Conservation (phyloP, 2,888 invertebrate genomes). For the Tricholauxania praeusta region DNA sequence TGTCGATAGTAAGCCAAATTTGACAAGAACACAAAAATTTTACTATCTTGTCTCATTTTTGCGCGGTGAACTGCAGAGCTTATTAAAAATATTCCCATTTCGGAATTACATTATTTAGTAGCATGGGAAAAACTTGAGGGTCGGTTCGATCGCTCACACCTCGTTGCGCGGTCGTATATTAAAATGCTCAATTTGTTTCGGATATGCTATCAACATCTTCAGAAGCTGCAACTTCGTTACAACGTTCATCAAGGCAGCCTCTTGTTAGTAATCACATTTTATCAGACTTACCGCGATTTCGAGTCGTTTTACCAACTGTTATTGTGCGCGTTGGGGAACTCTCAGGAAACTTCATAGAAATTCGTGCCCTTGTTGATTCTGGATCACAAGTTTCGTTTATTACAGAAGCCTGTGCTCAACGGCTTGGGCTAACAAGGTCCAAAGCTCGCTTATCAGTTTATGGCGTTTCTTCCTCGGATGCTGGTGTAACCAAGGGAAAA, state of each 20-base stretch:
- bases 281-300: background rate
- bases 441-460: constrained; percentile 15
- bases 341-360: constrained; percentile 14
- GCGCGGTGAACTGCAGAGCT: constrained; percentile 33
- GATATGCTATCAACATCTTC: background rate
- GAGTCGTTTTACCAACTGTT: background rate
- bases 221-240: background rate
- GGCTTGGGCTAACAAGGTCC: background rate
- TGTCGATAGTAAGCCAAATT: constrained; percentile 20
- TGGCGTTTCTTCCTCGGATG: constrained; percentile 7
- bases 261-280: background rate
- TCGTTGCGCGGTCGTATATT: constrained; percentile 28
- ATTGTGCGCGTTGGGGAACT: constrained; percentile 5
- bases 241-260: no score
- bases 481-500: constrained; percentile 24
- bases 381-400: constrained; percentile 32
- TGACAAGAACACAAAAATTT: constrained; percentile 29
- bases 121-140: constrained; percentile 33
- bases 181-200: background rate
- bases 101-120: constrained; percentile 29
- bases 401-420: constrained; percentile 28
- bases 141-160: constrained; percentile 23
- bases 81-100: constrained; percentile 32
- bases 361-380: constrained; percentile 22
- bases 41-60: constrained; percentile 34